Evolutionary conservation across 1,140 invertebrate genomes (phyloP).

Genomic region (Aradophagus sp.): DNA sequence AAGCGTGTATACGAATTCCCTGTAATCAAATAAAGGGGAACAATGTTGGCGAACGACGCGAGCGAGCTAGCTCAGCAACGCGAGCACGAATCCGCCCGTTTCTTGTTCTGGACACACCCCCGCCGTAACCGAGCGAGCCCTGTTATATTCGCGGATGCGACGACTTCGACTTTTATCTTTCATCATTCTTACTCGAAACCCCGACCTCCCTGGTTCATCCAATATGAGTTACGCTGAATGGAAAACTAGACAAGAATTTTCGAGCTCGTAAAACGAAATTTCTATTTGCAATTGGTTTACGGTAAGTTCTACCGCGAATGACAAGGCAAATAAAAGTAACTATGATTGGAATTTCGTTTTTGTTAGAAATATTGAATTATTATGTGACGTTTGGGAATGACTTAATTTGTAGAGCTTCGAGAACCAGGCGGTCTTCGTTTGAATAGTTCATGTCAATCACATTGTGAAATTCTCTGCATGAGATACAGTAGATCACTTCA

Average conservation of each 20-base stretch:
- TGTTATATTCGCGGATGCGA: constrained; percentile 66
- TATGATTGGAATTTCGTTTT: background rate
- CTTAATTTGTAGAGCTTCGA: too few relatives aligned
- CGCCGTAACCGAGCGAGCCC: constrained; percentile 70
- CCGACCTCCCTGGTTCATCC: constrained; percentile 30
- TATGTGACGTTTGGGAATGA: too few relatives aligned
- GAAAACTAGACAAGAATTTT: constrained; percentile 31
- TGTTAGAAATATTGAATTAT: too few relatives aligned
- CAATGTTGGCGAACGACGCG: constrained; percentile 72
- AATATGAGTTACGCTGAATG: constrained; percentile 45
- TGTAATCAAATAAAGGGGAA: constrained; percentile 75
- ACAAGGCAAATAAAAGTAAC: too few relatives aligned
- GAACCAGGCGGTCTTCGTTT: too few relatives aligned
- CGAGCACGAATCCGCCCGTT: constrained; percentile 73
- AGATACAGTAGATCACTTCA: background rate
- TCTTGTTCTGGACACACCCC: constrained; percentile 75
- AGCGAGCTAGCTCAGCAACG: constrained; percentile 71
- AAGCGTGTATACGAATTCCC: constrained; percentile 73
- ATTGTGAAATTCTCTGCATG: constrained; percentile 20
- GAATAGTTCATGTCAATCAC: constrained; percentile 30
- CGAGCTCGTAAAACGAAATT: constrained; percentile 7
- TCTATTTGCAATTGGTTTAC: constrained; percentile 22
- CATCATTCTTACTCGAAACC: constrained; percentile 44
- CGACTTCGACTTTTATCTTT: constrained; percentile 43
- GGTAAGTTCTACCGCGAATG: too few relatives aligned